Evolutionary conservation across 2,888 invertebrate species (phyloP), one percentile per base, ranked within the genome.

Genomic region (Argynnis bischoffii): DNA sequence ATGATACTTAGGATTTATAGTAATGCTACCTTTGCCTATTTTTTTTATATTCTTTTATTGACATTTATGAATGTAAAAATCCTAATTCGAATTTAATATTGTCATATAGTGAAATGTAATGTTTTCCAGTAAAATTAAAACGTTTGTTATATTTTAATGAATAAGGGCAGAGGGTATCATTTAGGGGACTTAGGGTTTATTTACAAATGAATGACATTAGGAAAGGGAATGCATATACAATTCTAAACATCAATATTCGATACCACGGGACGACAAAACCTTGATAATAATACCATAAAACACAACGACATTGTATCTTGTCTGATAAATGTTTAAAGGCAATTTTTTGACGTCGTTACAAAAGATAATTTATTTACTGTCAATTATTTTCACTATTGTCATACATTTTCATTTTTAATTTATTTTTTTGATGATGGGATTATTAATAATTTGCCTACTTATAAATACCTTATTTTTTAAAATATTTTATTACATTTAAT

Each of bases 261-360:
- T 66, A 66, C 63, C 13, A 54, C 18, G 41, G 60, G 48, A 63
- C 53, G 47, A 57, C 56, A 64, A 66, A 63, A 66, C 50, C 51
- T 59, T 53, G 60, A 48, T 41, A 60, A 64, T 66, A 60, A 66
- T 66, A 66, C 64, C 48, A 64, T 54, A 53, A 59, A 67, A 64
- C 56, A 66, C 48, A 54, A 67, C 56, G 26, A 66, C 56, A 56
- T 50, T 11, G 54, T 46, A 6, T 59, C 69, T 71, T 71, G 71
- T 71, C 71, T 63, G 69, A 71, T 71, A 69, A 69, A 69, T 71
- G 71, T 59, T 69, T 57, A 13, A 48, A 11, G 35, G 31, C 18
- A 48, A 16, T 26, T 13, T 48, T 26, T 41, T 41, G 35, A 41
- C 35, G 35, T 41, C 35, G 8, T 11, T 41, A 41, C 35, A 41